Percentiles rank a stretch among this genome's conserved stretches.
Evolutionary conservation across 2,797 vertebrate genomes (phyloP).

Genomic region (Capromys pilorides): DNA sequence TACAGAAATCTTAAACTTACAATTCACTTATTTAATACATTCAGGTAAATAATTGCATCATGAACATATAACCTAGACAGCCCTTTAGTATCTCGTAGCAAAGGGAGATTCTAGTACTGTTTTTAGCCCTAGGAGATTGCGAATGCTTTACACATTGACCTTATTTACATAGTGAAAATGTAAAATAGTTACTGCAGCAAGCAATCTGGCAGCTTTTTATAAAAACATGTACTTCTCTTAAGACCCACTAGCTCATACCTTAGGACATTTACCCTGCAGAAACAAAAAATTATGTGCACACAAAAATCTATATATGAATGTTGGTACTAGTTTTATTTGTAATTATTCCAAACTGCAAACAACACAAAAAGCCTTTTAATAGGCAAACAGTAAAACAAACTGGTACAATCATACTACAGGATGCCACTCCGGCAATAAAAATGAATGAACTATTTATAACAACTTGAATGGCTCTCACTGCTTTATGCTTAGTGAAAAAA

Average conservation of each 20-base stretch:
- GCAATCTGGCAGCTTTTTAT: neutral
- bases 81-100: neutral
- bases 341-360: neutral
- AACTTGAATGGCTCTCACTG: neutral
- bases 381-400: neutral
- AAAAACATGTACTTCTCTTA: neutral
- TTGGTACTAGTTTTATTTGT: neutral
- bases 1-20: neutral
- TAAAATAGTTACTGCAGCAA: neutral
- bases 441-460: neutral
- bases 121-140: neutral
- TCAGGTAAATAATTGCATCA: neutral
- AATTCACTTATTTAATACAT: slow-evolving; percentile 25
- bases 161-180: neutral
- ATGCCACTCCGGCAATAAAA: neutral
- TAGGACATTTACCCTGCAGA: neutral
- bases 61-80: neutral
- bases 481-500: neutral
- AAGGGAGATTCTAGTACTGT: neutral
- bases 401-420: neutral
- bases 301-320: neutral
- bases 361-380: neutral
- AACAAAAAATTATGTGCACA: neutral
- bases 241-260: neutral
- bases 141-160: neutral